These are phyloP conservation scores for Gopherus evgoodei DNA, from an alignment of 2,113 vertebrate species.

Conservation along the genomic window DNA sequence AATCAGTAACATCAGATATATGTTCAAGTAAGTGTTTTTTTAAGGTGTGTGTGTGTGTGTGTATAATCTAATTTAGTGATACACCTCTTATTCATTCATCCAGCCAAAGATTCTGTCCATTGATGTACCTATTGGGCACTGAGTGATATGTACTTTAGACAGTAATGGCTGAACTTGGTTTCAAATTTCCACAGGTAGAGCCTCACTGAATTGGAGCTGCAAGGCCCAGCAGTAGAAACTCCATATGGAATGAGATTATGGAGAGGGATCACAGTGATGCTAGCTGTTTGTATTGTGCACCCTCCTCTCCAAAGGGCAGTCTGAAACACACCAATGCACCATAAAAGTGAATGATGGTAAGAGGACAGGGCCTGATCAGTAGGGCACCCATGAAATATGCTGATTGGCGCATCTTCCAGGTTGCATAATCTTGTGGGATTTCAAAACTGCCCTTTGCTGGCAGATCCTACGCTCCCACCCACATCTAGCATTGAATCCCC, in stretches of 20 bases:
- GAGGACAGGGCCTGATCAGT: not conserved
- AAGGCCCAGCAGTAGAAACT: not conserved
- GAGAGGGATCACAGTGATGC: not conserved
- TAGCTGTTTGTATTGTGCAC: not conserved
- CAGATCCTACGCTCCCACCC: not conserved
- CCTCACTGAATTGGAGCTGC: not conserved
- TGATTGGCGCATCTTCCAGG: not conserved
- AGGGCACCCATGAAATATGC: not conserved
- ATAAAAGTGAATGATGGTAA: not conserved
- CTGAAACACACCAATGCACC: not conserved
- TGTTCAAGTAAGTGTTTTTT: not conserved
- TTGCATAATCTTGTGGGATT: not conserved
- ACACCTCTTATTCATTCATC: not conserved
- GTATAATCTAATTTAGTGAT: not conserved
- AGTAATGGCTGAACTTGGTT: not conserved
- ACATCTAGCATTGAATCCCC: not conserved
- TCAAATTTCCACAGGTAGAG: not conserved
- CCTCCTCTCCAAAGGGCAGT: not conserved
- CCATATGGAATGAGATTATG: not conserved
- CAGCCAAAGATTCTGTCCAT: not conserved
- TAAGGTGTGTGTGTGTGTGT: too few species aligned
- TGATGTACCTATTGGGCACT: not conserved
- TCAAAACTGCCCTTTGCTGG: not conserved
- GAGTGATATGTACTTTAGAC: not conserved
- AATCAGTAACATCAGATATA: not conserved